phyloP scores from a whole-genome alignment of 1,140 invertebrate species.

The Thereuonema tuberculata region DNA sequence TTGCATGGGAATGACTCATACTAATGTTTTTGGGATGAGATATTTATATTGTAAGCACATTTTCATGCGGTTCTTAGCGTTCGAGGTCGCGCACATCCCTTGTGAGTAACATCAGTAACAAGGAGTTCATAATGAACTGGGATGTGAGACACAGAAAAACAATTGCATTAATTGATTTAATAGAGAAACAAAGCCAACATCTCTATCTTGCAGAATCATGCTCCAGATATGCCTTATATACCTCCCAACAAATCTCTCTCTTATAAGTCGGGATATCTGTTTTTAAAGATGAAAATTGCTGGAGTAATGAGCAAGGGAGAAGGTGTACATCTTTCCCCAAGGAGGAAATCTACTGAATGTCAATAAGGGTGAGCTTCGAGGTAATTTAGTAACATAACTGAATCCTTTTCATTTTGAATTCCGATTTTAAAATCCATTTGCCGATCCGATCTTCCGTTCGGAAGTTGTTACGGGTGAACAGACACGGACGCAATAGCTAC shows the following conservation, averaged over 20 bases:
- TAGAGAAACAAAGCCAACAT: constrained; percentile 34
- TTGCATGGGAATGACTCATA: no score
- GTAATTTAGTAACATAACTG: no score
- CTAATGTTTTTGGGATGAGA: no score
- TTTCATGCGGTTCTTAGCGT: no score
- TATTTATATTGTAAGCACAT: no score
- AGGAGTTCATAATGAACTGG: constrained; percentile 32
- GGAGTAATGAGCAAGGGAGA: constrained; percentile 31
- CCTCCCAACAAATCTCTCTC: constrained; percentile 32
- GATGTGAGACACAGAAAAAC: constrained; percentile 32
- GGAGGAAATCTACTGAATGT: constrained; percentile 37
- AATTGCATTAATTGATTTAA: constrained; percentile 33
- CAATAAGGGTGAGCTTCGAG: constrained; percentile 28
- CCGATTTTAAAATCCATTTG: no score
- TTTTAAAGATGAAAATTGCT: constrained; percentile 26
- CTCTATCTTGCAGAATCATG: constrained; percentile 34
- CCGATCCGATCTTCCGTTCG: no score
- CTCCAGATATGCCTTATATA: constrained; percentile 32
- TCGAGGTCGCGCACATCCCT: no score
- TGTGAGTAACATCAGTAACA: no score
- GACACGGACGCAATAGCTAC: no score
- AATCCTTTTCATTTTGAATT: no score
- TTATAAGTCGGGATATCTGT: constrained; percentile 34
- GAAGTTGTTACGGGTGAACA: no score
- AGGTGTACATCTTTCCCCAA: constrained; percentile 35